Base-by-base conservation (phyloP, 2,113 vertebrate genomes). In the Bettongia penicillata region DNA sequence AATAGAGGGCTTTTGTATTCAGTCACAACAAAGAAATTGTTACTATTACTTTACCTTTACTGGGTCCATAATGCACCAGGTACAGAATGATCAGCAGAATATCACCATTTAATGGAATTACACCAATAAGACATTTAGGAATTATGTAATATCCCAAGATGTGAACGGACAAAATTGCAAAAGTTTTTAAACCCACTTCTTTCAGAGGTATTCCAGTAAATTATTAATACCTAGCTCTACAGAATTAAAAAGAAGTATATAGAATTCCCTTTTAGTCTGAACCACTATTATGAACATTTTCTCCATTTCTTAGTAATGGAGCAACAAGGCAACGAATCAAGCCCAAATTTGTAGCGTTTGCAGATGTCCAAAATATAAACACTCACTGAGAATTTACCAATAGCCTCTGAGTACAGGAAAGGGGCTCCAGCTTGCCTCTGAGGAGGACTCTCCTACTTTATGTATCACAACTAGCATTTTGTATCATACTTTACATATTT, bases 21-120 rank as follows among this genome's bases (percentile, higher is more conserved):
- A 2, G 43, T 92, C 53, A 89, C 49, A 49, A 25, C 26, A 43
- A 49, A 91, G 16, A 10, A 84, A 92, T 95, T 92, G 93, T 93
- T 94, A 31, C 12, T 95, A 49, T 95, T 93, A 90, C 91, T 91
- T 93, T 93, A 50, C 8, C 48, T 91, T 84, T 95, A 2, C 89
- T 91, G 51, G 28, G 8, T 89, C 93, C 89, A 91, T 43, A 77
- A 77, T 0, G 89, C 89, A 91, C 53, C 51, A 84, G 47, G 2
- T 28, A 43, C n/a, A 68, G 26, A 26, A 49, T 91, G 94, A 96
- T 50, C 19, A 94, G 1, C 37, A 26, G 0, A 47, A 90, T 37
- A 77, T 77, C 28, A 24, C 51, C 25, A 84, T 50, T 0, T 25
- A 47, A 43, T 43, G 37, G 31, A n/a, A 3, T 49, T 77, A 61